Conservation (phyloP, 2,113 vertebrate genomes). For the Esox niger region DNA sequence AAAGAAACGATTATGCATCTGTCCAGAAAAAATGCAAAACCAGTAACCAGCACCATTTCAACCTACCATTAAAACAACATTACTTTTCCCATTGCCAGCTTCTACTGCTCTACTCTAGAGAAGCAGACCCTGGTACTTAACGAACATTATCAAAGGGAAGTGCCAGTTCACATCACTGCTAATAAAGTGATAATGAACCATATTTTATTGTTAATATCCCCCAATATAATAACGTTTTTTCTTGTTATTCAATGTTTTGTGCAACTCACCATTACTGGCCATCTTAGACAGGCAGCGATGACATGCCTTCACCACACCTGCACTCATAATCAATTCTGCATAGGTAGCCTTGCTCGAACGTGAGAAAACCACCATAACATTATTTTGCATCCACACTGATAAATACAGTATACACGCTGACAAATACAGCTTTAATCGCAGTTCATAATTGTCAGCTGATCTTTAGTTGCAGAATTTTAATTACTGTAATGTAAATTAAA, state of each 20-base stretch:
- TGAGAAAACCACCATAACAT: too few species aligned
- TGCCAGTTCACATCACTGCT: background rate
- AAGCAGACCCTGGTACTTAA: background rate
- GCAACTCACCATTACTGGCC: slow-evolving; percentile 70
- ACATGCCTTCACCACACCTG: slow-evolving; percentile 67
- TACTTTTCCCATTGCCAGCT: too few species aligned
- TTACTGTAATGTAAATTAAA: too few species aligned
- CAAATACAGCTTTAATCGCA: too few species aligned
- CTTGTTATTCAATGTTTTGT: too few species aligned
- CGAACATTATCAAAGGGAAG: background rate
- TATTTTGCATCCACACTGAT: too few species aligned
- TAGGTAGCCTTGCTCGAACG: background rate
- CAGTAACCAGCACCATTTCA: background rate
- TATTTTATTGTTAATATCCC: too few species aligned
- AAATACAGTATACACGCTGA: too few species aligned
- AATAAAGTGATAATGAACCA: too few species aligned
- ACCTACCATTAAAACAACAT: background rate
- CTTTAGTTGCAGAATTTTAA: too few species aligned
- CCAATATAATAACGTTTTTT: too few species aligned
- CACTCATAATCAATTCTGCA: slow-evolving; percentile 48
- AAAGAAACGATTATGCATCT: slow-evolving; percentile 1
- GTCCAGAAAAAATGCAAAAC: background rate
- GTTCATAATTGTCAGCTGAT: too few species aligned
- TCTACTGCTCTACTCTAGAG: background rate
- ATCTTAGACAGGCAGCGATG: slow-evolving; percentile 68